These are phyloP conservation scores for Trichogramma evanescens DNA, from an alignment of 2,888 invertebrate species.

Conservation along the genomic window DNA sequence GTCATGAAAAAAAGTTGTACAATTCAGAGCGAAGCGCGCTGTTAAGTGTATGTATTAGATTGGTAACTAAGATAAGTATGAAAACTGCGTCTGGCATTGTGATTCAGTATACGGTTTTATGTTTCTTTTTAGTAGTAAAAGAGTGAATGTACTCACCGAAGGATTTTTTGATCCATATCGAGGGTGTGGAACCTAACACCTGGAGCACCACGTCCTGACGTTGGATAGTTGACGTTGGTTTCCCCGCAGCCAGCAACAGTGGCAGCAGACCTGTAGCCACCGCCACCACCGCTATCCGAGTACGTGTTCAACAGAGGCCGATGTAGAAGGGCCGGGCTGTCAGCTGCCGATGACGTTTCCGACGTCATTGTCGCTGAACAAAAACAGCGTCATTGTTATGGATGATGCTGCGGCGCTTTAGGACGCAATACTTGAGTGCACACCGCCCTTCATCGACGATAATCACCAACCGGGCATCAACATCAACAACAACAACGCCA, in stretches of 20 bases:
- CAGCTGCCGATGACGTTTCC: conserved; percentile 40
- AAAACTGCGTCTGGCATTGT: neutral
- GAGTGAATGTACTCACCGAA: conserved; percentile 17
- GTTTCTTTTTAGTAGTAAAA: neutral
- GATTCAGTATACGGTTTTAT: neutral
- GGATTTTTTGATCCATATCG: conserved; percentile 39
- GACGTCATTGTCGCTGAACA: conserved; percentile 38
- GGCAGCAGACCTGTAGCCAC: neutral
- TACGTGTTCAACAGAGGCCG: conserved; percentile 38
- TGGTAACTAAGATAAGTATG: neutral
- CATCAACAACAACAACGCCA: too few relatives aligned
- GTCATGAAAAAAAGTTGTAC: too few relatives aligned
- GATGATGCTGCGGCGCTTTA: neutral
- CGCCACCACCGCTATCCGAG: conserved; percentile 23
- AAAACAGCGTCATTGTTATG: conserved; percentile 14
- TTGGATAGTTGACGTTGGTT: neutral
- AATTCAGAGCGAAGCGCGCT: too few relatives aligned
- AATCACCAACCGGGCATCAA: neutral
- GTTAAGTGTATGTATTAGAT: neutral
- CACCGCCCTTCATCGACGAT: neutral
- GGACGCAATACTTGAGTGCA: neutral
- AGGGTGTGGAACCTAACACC: conserved; percentile 36
- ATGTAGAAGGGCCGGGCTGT: conserved; percentile 39
- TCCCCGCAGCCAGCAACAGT: neutral
- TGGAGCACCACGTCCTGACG: conserved; percentile 21